Evolutionary conservation across 2,113 vertebrate species (phyloP).

Genomic region (Hucho hucho): DNA sequence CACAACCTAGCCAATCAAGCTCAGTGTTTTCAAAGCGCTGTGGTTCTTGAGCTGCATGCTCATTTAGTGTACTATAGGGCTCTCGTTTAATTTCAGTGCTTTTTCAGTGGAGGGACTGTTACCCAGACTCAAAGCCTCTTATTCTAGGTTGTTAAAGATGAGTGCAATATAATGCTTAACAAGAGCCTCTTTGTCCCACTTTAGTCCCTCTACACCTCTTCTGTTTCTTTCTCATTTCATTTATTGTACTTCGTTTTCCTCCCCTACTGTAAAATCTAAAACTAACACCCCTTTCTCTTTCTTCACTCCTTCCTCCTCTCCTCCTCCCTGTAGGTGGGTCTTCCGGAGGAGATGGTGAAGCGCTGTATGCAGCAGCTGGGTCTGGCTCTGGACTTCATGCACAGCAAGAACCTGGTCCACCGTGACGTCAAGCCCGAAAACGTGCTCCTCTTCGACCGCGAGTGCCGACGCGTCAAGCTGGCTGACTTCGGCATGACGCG

Average conservation of each 20-base stretch:
- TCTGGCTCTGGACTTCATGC: conserved; percentile 96
- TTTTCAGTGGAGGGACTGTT: no score
- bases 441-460: conserved; percentile 93
- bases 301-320: not conserved
- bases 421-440: conserved; percentile 98
- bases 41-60: conserved; percentile 23
- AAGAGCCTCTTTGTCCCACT: conserved; percentile 6
- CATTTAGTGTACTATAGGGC: conserved; percentile 20
- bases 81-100: conserved; percentile 29
- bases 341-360: conserved; percentile 97
- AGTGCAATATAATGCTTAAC: conserved; percentile 6
- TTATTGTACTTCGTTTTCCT: not conserved
- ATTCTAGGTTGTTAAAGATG: no score
- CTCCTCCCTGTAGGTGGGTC: conserved; percentile 80
- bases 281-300: conserved; percentile 6
- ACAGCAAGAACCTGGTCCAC: conserved; percentile 93
- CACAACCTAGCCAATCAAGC: conserved; percentile 35
- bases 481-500: conserved; percentile 98
- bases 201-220: not conserved
- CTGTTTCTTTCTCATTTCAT: not conserved
- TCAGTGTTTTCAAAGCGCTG: conserved; percentile 22
- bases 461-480: conserved; percentile 95
- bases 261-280: not conserved
- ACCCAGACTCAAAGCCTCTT: no score
- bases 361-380: conserved; percentile 97